These are phyloP conservation scores for Pseudochirops cupreus DNA, from an alignment of 2,797 vertebrate species.

Conservation along the genomic window DNA sequence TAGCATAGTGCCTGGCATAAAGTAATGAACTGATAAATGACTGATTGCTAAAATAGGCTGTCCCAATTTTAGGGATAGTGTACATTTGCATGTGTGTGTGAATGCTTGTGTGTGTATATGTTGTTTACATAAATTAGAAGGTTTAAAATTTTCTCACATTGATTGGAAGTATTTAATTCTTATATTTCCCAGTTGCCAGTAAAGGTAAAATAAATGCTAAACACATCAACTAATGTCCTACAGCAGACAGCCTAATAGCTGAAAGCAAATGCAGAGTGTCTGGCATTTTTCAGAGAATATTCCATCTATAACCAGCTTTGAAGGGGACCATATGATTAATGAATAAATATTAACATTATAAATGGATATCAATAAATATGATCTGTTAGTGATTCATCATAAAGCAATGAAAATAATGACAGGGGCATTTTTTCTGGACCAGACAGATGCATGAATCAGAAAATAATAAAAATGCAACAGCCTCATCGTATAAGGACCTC, in stretches of 20 bases:
- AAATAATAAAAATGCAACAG: conserved; percentile 5
- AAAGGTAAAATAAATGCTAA: neutral
- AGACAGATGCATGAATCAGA: conserved; percentile 5
- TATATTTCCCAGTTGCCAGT: neutral
- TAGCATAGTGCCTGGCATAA: neutral
- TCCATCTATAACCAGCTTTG: neutral
- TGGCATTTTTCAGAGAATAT: neutral
- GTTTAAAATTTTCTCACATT: neutral
- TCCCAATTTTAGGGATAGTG: neutral
- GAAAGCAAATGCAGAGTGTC: neutral
- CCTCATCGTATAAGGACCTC: neutral
- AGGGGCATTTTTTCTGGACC: conserved; percentile 26
- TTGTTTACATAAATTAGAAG: neutral
- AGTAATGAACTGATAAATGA: neutral
- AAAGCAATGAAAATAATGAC: neutral
- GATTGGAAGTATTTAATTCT: neutral
- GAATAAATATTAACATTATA: conserved; percentile 39
- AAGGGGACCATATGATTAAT: neutral
- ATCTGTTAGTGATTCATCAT: conserved; percentile 35
- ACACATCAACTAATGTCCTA: neutral
- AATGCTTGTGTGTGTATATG: neutral
- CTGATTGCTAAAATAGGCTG: neutral
- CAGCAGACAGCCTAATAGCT: neutral
- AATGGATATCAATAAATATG: conserved; percentile 44
- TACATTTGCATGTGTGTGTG: neutral